Conservation (phyloP, 2,113 vertebrate genomes). For the Scomber japonicus region DNA sequence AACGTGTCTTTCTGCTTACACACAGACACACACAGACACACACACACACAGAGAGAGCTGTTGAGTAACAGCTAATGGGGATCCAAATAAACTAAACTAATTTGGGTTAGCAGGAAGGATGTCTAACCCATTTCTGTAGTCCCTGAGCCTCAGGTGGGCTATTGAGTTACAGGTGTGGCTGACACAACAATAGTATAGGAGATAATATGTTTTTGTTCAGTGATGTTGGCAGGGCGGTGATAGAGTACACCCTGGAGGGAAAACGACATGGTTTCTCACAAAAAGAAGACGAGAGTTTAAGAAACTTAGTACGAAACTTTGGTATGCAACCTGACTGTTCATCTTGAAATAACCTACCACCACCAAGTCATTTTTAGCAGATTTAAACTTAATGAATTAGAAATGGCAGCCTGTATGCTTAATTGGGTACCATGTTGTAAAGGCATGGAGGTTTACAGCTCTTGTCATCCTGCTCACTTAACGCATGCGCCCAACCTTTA, state of each 20-base stretch:
- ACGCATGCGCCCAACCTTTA: slow-evolving; percentile 48
- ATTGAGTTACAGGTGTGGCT: slow-evolving; percentile 29
- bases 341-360: not conserved
- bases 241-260: slow-evolving; percentile 45
- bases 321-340: not conserved
- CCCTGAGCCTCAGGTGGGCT: not conserved
- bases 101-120: slow-evolving; percentile 9
- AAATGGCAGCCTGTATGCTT: not conserved
- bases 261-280: slow-evolving; percentile 27
- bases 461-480: not conserved
- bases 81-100: no score
- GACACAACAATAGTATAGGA: slow-evolving; percentile 45
- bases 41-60: no score
- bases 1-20: not conserved
- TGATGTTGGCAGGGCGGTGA: slow-evolving; percentile 20
- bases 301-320: not conserved
- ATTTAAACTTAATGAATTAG: not conserved
- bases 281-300: slow-evolving; percentile 19
- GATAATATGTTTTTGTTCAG: slow-evolving; percentile 37
- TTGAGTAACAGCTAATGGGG: no score
- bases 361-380: not conserved
- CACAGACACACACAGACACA: no score
- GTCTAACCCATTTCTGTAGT: slow-evolving; percentile 14
- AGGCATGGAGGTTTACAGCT: not conserved
- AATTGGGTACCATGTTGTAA: not conserved